phyloP scores from a whole-genome alignment of 2,113 vertebrate genomes.

The Dascyllus trimaculatus region DNA sequence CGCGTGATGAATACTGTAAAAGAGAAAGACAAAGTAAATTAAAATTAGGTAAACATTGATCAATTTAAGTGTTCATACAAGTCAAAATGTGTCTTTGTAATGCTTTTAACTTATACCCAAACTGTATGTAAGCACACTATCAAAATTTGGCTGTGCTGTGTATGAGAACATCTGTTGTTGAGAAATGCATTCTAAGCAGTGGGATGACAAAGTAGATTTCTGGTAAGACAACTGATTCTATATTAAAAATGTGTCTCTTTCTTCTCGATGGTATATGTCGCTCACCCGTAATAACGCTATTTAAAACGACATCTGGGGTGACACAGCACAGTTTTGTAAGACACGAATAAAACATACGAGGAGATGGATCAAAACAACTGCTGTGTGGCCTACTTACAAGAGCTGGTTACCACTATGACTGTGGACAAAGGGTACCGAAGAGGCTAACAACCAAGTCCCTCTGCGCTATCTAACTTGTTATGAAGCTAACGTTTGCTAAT shows the following conservation, averaged over 20 bases:
- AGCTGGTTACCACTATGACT: slow-evolving; percentile 68
- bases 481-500: slow-evolving; percentile 31
- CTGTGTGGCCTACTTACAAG: slow-evolving; percentile 70
- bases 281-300: not conserved
- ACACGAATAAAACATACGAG: slow-evolving; percentile 1
- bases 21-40: slow-evolving; percentile 60
- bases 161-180: not conserved
- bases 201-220: not conserved
- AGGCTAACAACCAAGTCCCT: slow-evolving; percentile 65
- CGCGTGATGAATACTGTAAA: slow-evolving; percentile 94
- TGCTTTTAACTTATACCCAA: too few species aligned
- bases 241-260: not conserved
- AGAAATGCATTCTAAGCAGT: slow-evolving; percentile 5
- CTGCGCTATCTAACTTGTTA: slow-evolving; percentile 52
- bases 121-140: too few species aligned
- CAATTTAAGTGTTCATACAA: not conserved
- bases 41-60: not conserved
- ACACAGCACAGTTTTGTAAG: not conserved
- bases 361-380: slow-evolving; percentile 72
- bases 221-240: not conserved
- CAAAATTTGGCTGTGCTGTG: slow-evolving; percentile 5
- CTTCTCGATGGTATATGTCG: not conserved
- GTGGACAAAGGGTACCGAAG: slow-evolving; percentile 79
- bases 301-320: not conserved
- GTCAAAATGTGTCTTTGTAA: not conserved